These are phyloP conservation scores for Oligia strigilis DNA, from an alignment of 2,888 invertebrate species.

Conservation along the genomic window DNA sequence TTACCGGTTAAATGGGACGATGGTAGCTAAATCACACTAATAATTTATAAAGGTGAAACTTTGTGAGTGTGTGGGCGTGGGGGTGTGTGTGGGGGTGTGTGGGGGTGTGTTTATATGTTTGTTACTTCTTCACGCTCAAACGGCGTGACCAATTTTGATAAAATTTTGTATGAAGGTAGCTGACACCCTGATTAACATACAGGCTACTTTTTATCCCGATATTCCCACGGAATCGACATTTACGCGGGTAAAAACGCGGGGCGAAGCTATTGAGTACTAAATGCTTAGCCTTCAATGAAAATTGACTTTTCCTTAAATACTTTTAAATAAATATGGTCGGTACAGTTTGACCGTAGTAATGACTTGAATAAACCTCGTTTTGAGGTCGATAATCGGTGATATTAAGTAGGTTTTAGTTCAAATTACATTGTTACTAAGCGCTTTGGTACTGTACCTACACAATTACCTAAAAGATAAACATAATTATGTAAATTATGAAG, in stretches of 20 bases:
- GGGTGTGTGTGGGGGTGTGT: too few relatives aligned
- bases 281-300: conserved; percentile 60
- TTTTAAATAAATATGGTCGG: conserved; percentile 61
- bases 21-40: conserved; percentile 42
- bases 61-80: too few relatives aligned
- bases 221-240: too few relatives aligned
- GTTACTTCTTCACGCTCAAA: too few relatives aligned
- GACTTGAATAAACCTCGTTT: conserved; percentile 44
- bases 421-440: conserved; percentile 13
- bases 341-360: conserved; percentile 46
- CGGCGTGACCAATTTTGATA: too few relatives aligned
- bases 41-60: too few relatives aligned
- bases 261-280: conserved; percentile 48
- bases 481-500: background rate
- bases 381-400: conserved; percentile 23
- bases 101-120: too few relatives aligned
- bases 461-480: background rate
- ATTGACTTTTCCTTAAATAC: conserved; percentile 56
- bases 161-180: too few relatives aligned
- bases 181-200: too few relatives aligned
- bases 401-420: conserved; percentile 28
- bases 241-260: too few relatives aligned
- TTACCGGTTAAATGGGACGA: conserved; percentile 42
- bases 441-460: background rate
- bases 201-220: too few relatives aligned